Evolutionary conservation across 2,113 vertebrate species (phyloP).

Genomic region (Pseudopipra pipra): DNA sequence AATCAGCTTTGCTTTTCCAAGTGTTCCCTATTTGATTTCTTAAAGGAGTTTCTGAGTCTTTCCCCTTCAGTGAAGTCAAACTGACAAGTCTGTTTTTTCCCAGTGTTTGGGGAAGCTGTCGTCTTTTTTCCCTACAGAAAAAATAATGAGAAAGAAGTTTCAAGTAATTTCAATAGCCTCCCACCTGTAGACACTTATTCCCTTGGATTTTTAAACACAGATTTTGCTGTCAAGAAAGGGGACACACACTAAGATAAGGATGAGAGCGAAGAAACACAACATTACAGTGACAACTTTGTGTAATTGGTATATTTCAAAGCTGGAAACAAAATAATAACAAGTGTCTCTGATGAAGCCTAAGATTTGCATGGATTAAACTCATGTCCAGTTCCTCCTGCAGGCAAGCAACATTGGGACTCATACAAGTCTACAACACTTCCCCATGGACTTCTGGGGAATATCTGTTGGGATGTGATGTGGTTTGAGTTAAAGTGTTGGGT

Average conservation of each 20-base stretch:
- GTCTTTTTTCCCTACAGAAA: neutral
- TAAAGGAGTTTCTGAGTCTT: conserved; percentile 60
- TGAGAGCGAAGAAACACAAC: neutral
- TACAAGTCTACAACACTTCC: neutral
- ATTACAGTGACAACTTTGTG: neutral
- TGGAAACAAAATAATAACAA: neutral
- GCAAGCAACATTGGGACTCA: neutral
- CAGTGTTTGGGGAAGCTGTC: neutral
- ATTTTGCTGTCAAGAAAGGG: neutral
- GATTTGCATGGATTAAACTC: neutral
- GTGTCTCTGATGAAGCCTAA: neutral
- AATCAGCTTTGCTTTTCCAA: conserved; percentile 80
- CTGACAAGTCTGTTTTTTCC: conserved; percentile 47
- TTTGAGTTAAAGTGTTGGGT: neutral
- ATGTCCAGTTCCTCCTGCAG: neutral
- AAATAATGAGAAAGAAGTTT: neutral
- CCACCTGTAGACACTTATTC: neutral
- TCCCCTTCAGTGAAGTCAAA: conserved; percentile 39
- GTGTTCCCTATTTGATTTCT: conserved; percentile 75
- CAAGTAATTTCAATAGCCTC: neutral
- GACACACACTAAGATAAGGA: neutral
- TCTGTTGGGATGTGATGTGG: neutral
- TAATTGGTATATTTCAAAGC: neutral
- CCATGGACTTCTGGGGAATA: neutral
- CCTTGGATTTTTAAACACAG: neutral